Conservation (phyloP, 2,888 invertebrate genomes). For the Cryptocheilus praepositus region DNA sequence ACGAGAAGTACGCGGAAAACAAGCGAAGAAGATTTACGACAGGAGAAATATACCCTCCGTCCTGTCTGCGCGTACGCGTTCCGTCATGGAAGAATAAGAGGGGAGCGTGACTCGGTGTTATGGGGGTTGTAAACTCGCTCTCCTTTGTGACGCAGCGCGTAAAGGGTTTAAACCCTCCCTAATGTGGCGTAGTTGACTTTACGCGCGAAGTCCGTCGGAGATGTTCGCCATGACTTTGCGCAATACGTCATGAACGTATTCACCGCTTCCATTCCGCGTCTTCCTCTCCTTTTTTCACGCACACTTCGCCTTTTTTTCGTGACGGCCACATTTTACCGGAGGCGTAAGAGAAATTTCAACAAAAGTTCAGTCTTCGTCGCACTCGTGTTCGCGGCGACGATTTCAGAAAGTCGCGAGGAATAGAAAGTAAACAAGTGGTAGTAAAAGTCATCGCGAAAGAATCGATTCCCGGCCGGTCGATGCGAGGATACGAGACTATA, state of each 20-base stretch:
- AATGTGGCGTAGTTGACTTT: conserved; percentile 14
- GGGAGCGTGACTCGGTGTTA: conserved; percentile 36
- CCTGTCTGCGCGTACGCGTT: conserved; percentile 37
- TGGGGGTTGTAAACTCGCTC: conserved; percentile 55
- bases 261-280: background rate
- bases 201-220: conserved; percentile 32
- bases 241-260: background rate
- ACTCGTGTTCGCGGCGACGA: no score
- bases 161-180: conserved; percentile 59
- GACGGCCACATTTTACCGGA: background rate
- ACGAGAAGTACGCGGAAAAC: conserved; percentile 56
- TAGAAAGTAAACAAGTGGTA: no score
- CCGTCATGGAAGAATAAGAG: conserved; percentile 50
- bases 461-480: no score
- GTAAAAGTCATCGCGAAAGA: no score
- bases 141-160: conserved; percentile 67
- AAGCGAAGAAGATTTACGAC: conserved; percentile 59
- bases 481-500: no score
- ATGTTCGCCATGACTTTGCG: conserved; percentile 37
- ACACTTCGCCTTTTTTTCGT: background rate
- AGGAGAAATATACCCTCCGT: conserved; percentile 45
- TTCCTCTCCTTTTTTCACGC: background rate
- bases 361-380: background rate
- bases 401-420: no score
- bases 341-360: background rate